These are phyloP conservation scores for Platyrinchus mystaceus DNA, from an alignment of 2,797 vertebrate genomes.

Conservation along the genomic window DNA sequence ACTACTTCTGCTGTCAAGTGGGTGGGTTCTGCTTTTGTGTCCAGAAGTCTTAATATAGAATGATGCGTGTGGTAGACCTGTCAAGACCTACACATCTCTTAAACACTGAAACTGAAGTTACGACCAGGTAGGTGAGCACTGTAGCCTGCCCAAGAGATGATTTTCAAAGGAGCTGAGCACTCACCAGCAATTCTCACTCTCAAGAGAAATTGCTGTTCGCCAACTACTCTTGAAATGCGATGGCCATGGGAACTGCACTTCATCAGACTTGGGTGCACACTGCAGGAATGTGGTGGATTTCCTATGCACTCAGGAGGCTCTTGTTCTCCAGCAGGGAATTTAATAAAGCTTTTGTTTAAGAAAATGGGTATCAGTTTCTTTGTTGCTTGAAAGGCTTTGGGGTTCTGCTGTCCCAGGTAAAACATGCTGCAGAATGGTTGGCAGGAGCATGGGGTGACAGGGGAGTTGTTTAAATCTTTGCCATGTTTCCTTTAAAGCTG, in stretches of 20 bases:
- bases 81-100: neutral
- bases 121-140: neutral
- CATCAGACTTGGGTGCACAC: neutral
- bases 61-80: neutral
- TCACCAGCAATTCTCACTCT: neutral
- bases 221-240: accelerated
- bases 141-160: neutral
- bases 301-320: accelerated
- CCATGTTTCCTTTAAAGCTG: neutral
- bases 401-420: neutral
- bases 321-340: neutral
- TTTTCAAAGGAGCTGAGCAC: neutral
- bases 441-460: neutral
- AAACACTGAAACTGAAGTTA: neutral
- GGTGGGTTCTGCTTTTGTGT: neutral
- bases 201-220: neutral
- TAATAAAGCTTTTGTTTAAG: neutral
- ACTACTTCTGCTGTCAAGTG: accelerated
- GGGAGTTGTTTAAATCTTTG: neutral
- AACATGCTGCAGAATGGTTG: neutral
- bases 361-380: neutral
- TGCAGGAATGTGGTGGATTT: neutral
- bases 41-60: neutral
- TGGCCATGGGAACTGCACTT: accelerated
- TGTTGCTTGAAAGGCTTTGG: neutral